Conservation (phyloP, 2,113 vertebrate genomes). For the Thalassarche chlororhynchos region DNA sequence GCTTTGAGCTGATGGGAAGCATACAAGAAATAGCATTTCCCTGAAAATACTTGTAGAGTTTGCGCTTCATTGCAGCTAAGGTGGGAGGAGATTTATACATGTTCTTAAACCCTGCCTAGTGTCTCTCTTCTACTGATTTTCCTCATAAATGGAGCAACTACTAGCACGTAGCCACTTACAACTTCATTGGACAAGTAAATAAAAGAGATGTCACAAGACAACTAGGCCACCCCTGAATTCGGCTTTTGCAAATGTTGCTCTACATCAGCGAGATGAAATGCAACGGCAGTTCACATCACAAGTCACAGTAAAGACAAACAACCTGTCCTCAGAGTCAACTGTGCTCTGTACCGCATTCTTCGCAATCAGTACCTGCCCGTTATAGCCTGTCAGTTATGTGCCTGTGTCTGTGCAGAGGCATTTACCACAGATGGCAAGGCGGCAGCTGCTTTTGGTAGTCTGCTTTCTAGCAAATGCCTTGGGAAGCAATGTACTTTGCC, state of each 20-base stretch:
- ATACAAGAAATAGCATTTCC: background rate
- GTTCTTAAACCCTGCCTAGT: background rate
- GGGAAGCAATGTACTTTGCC: background rate
- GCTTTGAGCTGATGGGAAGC: background rate
- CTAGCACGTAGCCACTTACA: background rate
- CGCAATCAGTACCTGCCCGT: accelerated
- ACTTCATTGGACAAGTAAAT: background rate
- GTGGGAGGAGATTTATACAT: background rate
- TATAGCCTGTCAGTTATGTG: accelerated
- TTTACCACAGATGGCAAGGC: background rate
- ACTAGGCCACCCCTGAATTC: background rate
- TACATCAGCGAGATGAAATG: background rate
- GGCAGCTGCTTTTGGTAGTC: background rate
- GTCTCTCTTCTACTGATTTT: background rate
- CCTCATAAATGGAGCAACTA: background rate
- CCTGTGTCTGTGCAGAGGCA: background rate
- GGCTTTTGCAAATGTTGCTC: background rate
- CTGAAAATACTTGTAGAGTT: background rate
- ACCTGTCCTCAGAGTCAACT: background rate
- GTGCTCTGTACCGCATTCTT: accelerated
- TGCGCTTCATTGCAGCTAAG: background rate
- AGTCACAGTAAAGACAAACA: background rate
- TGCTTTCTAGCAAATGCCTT: background rate
- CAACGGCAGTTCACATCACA: background rate
- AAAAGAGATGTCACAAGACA: background rate